A percentile compares a stretch with the other conserved stretches of the same genome.
These are phyloP conservation scores for Oreocharis arfaki DNA, from an alignment of 2,113 vertebrate genomes.

Conservation along the genomic window DNA sequence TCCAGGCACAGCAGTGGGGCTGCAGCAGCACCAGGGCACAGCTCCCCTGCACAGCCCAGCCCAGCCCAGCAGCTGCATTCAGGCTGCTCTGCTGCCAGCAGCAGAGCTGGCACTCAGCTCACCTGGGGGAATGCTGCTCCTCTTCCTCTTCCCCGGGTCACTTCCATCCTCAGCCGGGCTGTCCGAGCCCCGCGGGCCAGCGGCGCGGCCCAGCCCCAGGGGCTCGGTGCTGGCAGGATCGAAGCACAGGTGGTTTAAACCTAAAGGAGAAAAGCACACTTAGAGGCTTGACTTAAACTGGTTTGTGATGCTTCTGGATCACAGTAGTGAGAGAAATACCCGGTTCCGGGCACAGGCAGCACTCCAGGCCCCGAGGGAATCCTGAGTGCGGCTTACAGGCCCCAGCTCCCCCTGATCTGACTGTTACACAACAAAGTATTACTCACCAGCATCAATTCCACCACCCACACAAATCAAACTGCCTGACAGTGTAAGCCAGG, in stretches of 20 bases:
- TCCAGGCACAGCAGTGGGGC: neutral
- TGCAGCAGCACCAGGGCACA: neutral
- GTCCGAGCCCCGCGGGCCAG: slow-evolving; percentile 69
- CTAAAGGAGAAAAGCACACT: slow-evolving; percentile 66
- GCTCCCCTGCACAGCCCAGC: neutral
- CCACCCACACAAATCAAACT: neutral
- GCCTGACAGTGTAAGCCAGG: neutral
- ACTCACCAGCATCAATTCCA: neutral
- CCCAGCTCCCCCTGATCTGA: neutral
- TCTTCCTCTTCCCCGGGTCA: slow-evolving; percentile 82
- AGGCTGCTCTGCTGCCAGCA: neutral
- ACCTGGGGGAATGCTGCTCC: slow-evolving; percentile 83
- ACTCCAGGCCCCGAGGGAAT: neutral
- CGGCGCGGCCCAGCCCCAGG: slow-evolving; percentile 76
- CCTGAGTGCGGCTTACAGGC: neutral
- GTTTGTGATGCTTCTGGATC: neutral
- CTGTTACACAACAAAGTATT: neutral
- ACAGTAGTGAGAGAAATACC: accelerated
- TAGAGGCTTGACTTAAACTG: neutral
- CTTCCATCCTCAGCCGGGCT: slow-evolving; percentile 78
- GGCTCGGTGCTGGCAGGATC: slow-evolving; percentile 80
- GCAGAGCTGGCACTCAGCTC: neutral
- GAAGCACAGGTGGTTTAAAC: slow-evolving; percentile 85
- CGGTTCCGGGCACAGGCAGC: neutral
- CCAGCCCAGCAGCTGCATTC: neutral